phyloP scores from a whole-genome alignment of 2,113 vertebrate species.

The Cebus imitator region DNA sequence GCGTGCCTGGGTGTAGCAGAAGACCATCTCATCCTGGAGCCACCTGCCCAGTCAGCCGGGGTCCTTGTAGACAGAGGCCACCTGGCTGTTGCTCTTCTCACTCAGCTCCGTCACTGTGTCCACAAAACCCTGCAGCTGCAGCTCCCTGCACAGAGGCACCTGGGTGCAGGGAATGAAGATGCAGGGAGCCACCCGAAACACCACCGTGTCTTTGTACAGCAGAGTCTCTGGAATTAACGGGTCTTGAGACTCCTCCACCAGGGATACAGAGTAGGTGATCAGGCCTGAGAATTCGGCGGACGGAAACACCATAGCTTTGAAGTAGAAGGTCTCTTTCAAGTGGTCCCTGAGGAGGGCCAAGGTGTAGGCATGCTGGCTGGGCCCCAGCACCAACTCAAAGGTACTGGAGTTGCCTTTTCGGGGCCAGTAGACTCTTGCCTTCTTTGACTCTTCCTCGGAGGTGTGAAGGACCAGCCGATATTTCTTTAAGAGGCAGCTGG shows the following conservation, averaged over 20 bases:
- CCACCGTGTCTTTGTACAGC: constrained; percentile 89
- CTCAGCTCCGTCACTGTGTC: not conserved
- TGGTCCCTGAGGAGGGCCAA: not conserved
- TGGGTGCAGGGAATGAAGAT: constrained; percentile 93
- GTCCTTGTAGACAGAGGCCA: too few relatives aligned
- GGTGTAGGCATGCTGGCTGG: not conserved
- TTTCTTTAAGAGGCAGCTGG: too few relatives aligned
- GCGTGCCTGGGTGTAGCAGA: too few relatives aligned
- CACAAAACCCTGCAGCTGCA: constrained; percentile 66
- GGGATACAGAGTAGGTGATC: constrained; percentile 79
- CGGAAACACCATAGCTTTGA: constrained; percentile 90
- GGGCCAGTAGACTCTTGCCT: too few relatives aligned
- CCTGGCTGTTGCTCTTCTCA: not conserved
- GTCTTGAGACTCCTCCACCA: constrained; percentile 81
- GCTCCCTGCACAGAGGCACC: constrained; percentile 85
- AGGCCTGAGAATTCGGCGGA: constrained; percentile 88
- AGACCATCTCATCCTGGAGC: too few relatives aligned
- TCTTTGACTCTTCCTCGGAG: too few relatives aligned
- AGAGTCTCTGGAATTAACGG: constrained; percentile 85
- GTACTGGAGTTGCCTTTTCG: fast-evolving
- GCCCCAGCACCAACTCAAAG: constrained; percentile 68
- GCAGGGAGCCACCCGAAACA: constrained; percentile 93
- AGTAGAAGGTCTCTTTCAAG: constrained; percentile 82
- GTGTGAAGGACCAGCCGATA: too few relatives aligned
- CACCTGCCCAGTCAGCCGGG: too few relatives aligned